A percentile compares a stretch with the other conserved stretches of the same genome.
phyloP scores from a whole-genome alignment of 1,140 invertebrate genomes.

The Spodoptera litura region DNA sequence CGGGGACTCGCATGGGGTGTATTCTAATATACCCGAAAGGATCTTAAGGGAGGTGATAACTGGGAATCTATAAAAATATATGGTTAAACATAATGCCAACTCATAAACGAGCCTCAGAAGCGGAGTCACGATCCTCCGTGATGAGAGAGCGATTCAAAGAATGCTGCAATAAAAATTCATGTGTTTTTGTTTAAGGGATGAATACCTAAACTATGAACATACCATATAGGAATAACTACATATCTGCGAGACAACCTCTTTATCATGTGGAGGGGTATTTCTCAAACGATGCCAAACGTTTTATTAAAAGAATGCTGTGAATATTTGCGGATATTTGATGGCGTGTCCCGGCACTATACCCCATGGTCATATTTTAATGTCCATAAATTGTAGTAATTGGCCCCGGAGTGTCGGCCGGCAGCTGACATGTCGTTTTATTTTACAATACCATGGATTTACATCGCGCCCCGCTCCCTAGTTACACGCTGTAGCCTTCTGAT shows the following conservation, averaged over 20 bases:
- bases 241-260: not conserved
- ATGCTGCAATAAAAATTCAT: slow-evolving; percentile 10
- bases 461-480: not conserved
- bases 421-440: slow-evolving; percentile 42
- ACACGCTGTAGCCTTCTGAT: slow-evolving; percentile 4
- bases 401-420: slow-evolving; percentile 15
- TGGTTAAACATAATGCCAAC: slow-evolving; percentile 1
- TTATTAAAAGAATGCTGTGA: not conserved
- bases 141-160: slow-evolving; percentile 13
- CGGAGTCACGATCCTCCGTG: not conserved
- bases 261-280: no score
- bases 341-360: slow-evolving; percentile 6
- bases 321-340: not conserved
- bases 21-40: slow-evolving; percentile 30
- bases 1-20: slow-evolving; percentile 31
- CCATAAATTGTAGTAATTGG: slow-evolving; percentile 44
- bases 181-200: slow-evolving; percentile 6
- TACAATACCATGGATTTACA: slow-evolving; percentile 8
- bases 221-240: not conserved
- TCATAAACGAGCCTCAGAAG: slow-evolving; percentile 20
- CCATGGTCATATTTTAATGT: slow-evolving; percentile 42
- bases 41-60: slow-evolving; percentile 32
- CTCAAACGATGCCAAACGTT: no score
- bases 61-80: slow-evolving; percentile 31
- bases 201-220: not conserved